Evolutionary conservation across 2,113 vertebrate genomes (phyloP).

Genomic region (Strix uralensis): DNA sequence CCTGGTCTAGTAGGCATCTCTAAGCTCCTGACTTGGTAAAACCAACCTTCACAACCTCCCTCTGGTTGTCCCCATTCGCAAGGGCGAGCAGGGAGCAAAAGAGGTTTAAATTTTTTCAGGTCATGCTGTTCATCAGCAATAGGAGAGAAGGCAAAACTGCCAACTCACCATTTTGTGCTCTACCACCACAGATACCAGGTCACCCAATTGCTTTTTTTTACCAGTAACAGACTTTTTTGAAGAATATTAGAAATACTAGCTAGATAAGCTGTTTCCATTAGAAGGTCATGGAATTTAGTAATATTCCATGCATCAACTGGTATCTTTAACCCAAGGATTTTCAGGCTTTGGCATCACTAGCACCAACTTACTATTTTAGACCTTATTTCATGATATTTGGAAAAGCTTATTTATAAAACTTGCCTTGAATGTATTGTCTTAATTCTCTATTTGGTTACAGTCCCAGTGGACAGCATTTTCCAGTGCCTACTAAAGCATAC

Average conservation of each 20-base stretch:
- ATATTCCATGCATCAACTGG: background rate
- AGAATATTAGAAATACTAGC: background rate
- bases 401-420: constrained; percentile 4
- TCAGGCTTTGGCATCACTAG: background rate
- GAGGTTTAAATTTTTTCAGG: background rate
- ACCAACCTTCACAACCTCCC: rapidly evolving
- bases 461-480: constrained; percentile 9
- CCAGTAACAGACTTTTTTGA: background rate
- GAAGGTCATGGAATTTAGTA: background rate
- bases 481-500: background rate
- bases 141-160: background rate
- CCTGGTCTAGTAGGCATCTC: background rate
- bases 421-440: constrained; percentile 16
- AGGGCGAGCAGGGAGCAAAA: background rate
- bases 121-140: background rate
- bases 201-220: background rate
- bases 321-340: background rate
- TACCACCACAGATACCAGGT: background rate
- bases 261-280: background rate
- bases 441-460: background rate
- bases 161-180: background rate
- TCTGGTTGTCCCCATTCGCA: background rate
- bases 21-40: background rate
- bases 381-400: constrained; percentile 1
- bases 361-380: constrained; percentile 9